A percentile compares a stretch with the other conserved stretches of the same genome.
Evolutionary conservation across 1,140 invertebrate genomes (phyloP).

Genomic region (Polypedilum pembai): DNA sequence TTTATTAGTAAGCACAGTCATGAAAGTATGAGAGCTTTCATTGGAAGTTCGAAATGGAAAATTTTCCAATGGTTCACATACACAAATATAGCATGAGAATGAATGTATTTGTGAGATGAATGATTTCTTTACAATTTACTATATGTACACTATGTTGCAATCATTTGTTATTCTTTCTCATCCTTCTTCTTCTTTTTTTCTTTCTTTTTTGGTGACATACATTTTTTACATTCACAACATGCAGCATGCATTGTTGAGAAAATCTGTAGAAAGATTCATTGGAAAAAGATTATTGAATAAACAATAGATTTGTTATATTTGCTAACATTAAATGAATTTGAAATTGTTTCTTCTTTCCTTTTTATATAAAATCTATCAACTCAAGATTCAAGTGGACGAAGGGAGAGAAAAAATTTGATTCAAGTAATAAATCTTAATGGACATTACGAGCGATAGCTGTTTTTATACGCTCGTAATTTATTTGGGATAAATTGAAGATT

Average conservation of each 20-base stretch:
- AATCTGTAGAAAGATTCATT: background rate
- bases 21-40: background rate
- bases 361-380: too few relatives aligned
- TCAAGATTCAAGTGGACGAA: too few relatives aligned
- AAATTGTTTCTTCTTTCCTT: too few relatives aligned
- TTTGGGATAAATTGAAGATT: too few relatives aligned
- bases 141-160: background rate
- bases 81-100: background rate
- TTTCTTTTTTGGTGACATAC: background rate
- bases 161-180: conserved; percentile 4
- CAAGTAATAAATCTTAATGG: too few relatives aligned
- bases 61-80: background rate
- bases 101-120: background rate
- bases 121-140: conserved; percentile 11
- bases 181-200: background rate
- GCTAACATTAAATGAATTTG: too few relatives aligned
- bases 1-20: background rate
- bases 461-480: too few relatives aligned
- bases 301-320: background rate
- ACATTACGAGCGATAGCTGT: too few relatives aligned
- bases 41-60: background rate
- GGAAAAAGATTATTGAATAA: background rate
- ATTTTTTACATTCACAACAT: background rate
- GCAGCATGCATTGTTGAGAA: background rate
- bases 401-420: too few relatives aligned